Percentiles rank a stretch among this genome's conserved stretches.
Conservation (phyloP, 2,113 vertebrate species). For the Macrotis lagotis region DNA sequence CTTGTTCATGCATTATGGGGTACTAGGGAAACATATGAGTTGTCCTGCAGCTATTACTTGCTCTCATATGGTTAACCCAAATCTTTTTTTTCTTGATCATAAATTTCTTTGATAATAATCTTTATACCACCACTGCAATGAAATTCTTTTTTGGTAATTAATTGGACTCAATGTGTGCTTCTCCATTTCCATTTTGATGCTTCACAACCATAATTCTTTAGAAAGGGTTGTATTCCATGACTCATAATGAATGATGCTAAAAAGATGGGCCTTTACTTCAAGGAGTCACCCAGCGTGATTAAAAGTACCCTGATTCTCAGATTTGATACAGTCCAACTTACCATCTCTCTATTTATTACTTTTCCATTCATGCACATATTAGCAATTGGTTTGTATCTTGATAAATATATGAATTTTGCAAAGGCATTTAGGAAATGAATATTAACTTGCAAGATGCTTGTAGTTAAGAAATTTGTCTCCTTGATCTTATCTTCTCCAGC, state of each 20-base stretch:
- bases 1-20: not conserved
- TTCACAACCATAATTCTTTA: not conserved
- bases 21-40: not conserved
- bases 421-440: not conserved
- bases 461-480: not conserved
- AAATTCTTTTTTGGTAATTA: not conserved
- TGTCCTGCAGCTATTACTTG: not conserved
- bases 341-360: not conserved
- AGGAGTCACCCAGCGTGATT: not conserved
- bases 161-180: not conserved
- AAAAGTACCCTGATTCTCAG: not conserved
- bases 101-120: not conserved
- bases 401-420: not conserved
- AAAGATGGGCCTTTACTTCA: not conserved
- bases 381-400: not conserved
- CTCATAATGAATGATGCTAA: not conserved
- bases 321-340: not conserved
- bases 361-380: not conserved
- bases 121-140: not conserved
- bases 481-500: not conserved
- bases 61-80: not conserved
- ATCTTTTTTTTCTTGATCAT: not conserved
- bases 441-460: not conserved
- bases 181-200: not conserved
- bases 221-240: not conserved